These are phyloP conservation scores for Phrixothrix hirtus DNA, from an alignment of 2,888 invertebrate species.

Conservation along the genomic window DNA sequence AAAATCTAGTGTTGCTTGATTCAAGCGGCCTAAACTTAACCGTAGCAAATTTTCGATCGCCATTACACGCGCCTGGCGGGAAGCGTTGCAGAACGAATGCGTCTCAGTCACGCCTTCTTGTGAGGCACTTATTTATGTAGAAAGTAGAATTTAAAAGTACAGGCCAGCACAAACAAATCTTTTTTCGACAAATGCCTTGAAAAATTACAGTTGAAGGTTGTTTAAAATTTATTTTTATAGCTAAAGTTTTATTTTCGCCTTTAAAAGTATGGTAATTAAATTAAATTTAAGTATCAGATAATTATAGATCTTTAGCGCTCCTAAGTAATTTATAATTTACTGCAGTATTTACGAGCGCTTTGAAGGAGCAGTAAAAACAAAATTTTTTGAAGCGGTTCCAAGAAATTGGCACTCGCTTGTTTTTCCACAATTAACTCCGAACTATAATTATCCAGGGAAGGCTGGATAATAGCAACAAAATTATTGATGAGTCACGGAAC, in stretches of 20 bases:
- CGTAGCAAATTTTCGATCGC: too few relatives aligned
- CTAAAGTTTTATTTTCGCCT: not conserved
- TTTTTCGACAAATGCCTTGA: too few relatives aligned
- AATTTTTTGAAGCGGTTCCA: slow-evolving; percentile 14
- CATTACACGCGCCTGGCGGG: too few relatives aligned
- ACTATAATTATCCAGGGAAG: slow-evolving; percentile 12
- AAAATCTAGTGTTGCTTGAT: too few relatives aligned
- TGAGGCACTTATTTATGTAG: too few relatives aligned
- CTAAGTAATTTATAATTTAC: slow-evolving; percentile 2
- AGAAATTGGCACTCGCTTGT: slow-evolving; percentile 12
- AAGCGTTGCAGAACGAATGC: too few relatives aligned
- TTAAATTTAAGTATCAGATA: slow-evolving; percentile 1
- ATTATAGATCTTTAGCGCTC: slow-evolving; percentile 1
- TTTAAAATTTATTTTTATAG: too few relatives aligned
- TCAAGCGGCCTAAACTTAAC: too few relatives aligned
- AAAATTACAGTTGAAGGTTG: too few relatives aligned
- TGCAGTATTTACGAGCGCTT: slow-evolving; percentile 6
- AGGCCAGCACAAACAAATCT: too few relatives aligned
- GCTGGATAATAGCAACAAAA: slow-evolving; percentile 3
- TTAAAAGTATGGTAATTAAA: slow-evolving; percentile 2
- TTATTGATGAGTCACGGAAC: slow-evolving; percentile 5
- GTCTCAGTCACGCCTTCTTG: too few relatives aligned
- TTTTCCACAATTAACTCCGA: slow-evolving; percentile 16
- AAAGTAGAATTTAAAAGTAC: too few relatives aligned
- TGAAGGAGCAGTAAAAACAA: not conserved